Percentiles rank a stretch among this genome's conserved stretches.
These are phyloP conservation scores for Meloe dianella DNA, from an alignment of 2,888 invertebrate genomes.

Conservation along the genomic window DNA sequence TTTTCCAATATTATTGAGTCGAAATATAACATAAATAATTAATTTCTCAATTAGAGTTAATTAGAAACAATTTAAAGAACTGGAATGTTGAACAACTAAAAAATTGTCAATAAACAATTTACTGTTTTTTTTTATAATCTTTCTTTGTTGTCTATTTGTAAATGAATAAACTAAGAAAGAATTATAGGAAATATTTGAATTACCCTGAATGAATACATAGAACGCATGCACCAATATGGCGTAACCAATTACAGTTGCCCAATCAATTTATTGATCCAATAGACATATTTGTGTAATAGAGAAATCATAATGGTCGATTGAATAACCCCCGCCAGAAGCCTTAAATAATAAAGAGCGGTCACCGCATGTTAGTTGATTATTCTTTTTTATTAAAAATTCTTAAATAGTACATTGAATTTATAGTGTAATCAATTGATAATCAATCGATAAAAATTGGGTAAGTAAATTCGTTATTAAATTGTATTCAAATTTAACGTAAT, in stretches of 20 bases:
- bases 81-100: too few relatives aligned
- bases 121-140: too few relatives aligned
- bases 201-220: background rate
- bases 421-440: background rate
- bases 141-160: too few relatives aligned
- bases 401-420: background rate
- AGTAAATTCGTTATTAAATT: background rate
- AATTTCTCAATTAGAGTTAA: too few relatives aligned
- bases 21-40: too few relatives aligned
- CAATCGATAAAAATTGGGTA: background rate
- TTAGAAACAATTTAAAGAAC: too few relatives aligned
- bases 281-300: background rate
- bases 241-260: background rate
- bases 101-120: too few relatives aligned
- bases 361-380: background rate
- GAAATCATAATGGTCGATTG: background rate
- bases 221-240: slow-evolving; percentile 6
- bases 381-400: background rate
- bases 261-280: background rate
- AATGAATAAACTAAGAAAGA: too few relatives aligned
- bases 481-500: background rate
- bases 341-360: background rate
- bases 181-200: background rate
- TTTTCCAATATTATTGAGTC: too few relatives aligned
- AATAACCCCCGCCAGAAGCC: background rate